These are phyloP conservation scores for Pithys albifrons DNA, from an alignment of 2,113 vertebrate genomes.

Conservation along the genomic window DNA sequence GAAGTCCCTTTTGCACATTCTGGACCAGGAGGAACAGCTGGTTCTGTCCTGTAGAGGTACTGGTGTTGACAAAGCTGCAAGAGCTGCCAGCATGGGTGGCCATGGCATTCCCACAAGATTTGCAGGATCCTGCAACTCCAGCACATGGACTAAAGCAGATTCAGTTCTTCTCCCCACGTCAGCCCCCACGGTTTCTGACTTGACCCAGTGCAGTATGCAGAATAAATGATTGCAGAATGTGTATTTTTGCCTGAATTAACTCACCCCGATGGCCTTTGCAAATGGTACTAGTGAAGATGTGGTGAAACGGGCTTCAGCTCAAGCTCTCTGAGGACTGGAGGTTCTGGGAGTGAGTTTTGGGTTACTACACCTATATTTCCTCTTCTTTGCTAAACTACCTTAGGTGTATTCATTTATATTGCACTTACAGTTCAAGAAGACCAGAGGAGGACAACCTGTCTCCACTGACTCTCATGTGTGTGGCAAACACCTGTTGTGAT, in stretches of 20 bases:
- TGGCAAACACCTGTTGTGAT: neutral
- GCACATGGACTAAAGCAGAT: neutral
- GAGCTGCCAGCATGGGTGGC: neutral
- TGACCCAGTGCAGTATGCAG: neutral
- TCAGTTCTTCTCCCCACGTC: neutral
- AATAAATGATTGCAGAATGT: neutral
- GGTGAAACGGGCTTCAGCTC: neutral
- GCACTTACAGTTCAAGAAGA: neutral
- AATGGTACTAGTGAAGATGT: neutral
- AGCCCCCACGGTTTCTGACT: neutral
- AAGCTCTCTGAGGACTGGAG: neutral
- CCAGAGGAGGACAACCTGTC: neutral
- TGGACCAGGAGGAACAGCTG: neutral
- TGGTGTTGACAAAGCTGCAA: neutral
- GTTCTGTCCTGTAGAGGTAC: neutral
- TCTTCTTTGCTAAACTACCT: neutral
- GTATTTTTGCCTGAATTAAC: neutral
- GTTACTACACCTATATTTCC: neutral
- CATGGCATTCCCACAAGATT: neutral
- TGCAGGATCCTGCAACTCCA: neutral
- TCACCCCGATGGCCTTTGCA: neutral
- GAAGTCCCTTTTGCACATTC: neutral
- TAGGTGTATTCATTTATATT: neutral
- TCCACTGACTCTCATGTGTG: neutral
- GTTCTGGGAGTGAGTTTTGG: neutral